Conservation (phyloP, 2,888 invertebrate species). For the Chrysotoxum bicinctum region DNA sequence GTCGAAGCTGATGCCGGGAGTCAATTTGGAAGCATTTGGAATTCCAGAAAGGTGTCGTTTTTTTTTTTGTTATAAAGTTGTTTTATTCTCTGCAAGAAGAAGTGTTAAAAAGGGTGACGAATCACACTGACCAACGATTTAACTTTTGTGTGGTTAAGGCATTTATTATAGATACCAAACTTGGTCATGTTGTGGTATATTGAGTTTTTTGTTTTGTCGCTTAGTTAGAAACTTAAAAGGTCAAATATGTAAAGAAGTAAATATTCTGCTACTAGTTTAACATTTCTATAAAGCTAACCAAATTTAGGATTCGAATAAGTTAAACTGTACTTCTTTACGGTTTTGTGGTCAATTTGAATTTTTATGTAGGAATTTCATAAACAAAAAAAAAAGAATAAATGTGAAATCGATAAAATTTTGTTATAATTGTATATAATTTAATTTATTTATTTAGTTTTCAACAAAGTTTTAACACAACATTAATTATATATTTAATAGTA, state of each 20-base stretch:
- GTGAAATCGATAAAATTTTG: no score
- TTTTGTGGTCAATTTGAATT: neutral
- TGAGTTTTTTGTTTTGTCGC: neutral
- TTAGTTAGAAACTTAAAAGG: constrained; percentile 3
- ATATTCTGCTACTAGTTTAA: neutral
- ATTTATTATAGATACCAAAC: neutral
- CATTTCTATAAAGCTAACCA: neutral
- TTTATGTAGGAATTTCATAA: neutral
- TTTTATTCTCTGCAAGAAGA: neutral
- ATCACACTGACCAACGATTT: neutral
- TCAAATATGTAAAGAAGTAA: constrained; percentile 5
- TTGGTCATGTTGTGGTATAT: neutral
- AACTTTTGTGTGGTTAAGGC: neutral
- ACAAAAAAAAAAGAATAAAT: no score
- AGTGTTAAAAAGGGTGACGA: constrained; percentile 35
- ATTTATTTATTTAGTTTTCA: no score
- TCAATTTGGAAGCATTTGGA: constrained; percentile 42
- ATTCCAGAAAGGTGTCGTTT: constrained; percentile 60
- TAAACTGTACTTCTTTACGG: neutral
- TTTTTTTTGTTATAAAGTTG: constrained; percentile 14
- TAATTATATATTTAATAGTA: no score
- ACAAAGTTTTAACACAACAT: no score
- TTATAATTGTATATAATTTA: no score
- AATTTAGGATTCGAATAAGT: neutral
- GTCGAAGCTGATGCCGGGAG: constrained; percentile 19